A percentile compares a stretch with the other conserved stretches of the same genome.
Conservation (phyloP, 1,140 invertebrate species). For the Aricia agestis region DNA sequence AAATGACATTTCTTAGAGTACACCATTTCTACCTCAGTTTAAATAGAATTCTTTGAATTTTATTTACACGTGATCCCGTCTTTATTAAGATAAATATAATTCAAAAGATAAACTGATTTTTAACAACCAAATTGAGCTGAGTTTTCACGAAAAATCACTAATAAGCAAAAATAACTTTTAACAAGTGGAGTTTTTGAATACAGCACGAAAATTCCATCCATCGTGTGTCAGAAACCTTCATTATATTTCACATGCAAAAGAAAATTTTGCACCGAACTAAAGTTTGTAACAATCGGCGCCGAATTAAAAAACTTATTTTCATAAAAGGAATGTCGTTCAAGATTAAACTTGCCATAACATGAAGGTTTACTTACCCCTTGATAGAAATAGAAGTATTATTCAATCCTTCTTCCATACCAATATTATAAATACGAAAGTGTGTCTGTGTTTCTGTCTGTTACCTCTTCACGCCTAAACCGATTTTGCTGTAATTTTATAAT, state of each 20-base stretch:
- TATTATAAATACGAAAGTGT: too few relatives aligned
- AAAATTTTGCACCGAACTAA: not conserved
- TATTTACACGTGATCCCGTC: not conserved
- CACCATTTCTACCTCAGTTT: too few relatives aligned
- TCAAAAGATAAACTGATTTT: not conserved
- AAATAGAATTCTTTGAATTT: too few relatives aligned
- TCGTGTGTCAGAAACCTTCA: conserved; percentile 4
- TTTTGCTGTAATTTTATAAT: too few relatives aligned
- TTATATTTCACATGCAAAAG: conserved; percentile 4
- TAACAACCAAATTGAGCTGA: not conserved
- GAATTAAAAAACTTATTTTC: not conserved
- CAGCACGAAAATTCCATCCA: not conserved
- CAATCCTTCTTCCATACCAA: too few relatives aligned
- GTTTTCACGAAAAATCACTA: not conserved
- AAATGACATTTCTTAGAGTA: too few relatives aligned
- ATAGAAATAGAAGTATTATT: too few relatives aligned
- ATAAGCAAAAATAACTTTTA: conserved; percentile 12
- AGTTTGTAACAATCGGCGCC: not conserved
- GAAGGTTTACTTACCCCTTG: too few relatives aligned
- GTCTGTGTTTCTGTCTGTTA: too few relatives aligned
- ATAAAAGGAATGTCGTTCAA: not conserved
- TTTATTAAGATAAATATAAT: not conserved
- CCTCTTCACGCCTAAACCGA: too few relatives aligned
- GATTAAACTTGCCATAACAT: not conserved
- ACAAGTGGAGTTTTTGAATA: conserved; percentile 11